Evolutionary conservation across 2,888 invertebrate genomes (phyloP), one percentile per base, ranked within the genome.

Genomic region (Oscheius onirici): DNA sequence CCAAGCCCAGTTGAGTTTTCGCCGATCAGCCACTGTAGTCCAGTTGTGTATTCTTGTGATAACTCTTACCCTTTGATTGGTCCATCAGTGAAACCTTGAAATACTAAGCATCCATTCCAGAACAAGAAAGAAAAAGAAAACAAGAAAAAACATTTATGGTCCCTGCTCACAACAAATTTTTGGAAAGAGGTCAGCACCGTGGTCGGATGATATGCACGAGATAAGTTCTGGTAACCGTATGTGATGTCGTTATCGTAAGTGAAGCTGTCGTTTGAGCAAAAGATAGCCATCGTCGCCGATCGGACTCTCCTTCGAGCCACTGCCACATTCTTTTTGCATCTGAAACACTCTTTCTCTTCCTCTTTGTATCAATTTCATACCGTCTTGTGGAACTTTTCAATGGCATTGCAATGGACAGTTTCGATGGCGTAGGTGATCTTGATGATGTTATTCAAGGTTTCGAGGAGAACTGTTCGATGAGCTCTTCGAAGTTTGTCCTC

Each of bases 401-500:
- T 61, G 24, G 70, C 70, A 46, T 70, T 61, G 26, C 57, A 49
- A 63, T 70, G 70, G 15, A 51, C 63, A 11, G 70, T 43, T 28
- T 70, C 70, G 10, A 70, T 70, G n/a, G 70, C 41, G 26, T 34
- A 52, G 26, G 54, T 70, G n/a, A 54, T 54, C 8, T 40, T 54
- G 3, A 70, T 17, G 17, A 70, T 54, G 13, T 61, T 41, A 20
- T 52, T 24, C 13, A 82, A 70, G 8, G 78, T 82, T 2, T 60
- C 69, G 51, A 78, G 54, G 44, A 82, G 74, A 20, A 67, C 52
- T 28, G 69, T 67, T 61, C 76, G 71, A 63, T 76, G 75, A 10
- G 28, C 43, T 20, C 74, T 54, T 22, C 72, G 68, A 41, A 73
- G 66, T 15, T 73, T 72, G 51, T 67, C 57, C 22, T 70, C 44